phyloP scores from a whole-genome alignment of 2,888 invertebrate genomes.

The Cryptosula pallasiana region DNA sequence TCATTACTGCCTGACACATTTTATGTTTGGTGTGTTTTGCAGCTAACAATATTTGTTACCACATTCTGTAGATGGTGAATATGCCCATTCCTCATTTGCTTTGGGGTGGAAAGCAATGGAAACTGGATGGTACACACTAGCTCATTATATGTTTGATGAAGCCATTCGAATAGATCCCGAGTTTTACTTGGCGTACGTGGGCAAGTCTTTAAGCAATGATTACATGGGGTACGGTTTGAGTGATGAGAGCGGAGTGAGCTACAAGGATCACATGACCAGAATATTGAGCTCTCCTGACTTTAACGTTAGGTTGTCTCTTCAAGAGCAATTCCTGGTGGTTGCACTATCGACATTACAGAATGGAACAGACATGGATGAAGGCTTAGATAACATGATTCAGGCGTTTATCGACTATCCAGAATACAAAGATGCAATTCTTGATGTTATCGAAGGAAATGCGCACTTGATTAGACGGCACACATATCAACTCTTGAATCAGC shows the following conservation, averaged over 20 bases:
- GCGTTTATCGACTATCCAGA: background rate
- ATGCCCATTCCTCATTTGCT: background rate
- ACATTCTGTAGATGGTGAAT: background rate
- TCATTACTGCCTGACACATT: no score
- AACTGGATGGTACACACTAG: conserved; percentile 18
- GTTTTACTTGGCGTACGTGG: conserved; percentile 4
- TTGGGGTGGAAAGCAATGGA: conserved; percentile 20
- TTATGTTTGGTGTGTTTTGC: no score
- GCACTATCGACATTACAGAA: background rate
- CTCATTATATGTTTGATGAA: conserved; percentile 5
- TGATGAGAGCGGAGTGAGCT: background rate
- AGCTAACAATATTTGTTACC: no score
- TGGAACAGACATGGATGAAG: background rate
- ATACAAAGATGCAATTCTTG: background rate
- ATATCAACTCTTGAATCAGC: background rate
- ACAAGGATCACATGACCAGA: background rate
- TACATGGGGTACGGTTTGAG: background rate
- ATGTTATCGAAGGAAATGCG: conserved; percentile 14
- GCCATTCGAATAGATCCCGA: conserved; percentile 3
- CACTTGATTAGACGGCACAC: background rate
- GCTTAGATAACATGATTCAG: background rate
- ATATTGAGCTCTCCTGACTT: background rate
- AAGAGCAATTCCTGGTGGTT: background rate
- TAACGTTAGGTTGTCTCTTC: background rate
- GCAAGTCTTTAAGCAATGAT: background rate